Percentiles rank a stretch among this genome's conserved stretches.
These are phyloP conservation scores for Priocnemis perturbator DNA, from an alignment of 2,888 invertebrate species.

Conservation along the genomic window DNA sequence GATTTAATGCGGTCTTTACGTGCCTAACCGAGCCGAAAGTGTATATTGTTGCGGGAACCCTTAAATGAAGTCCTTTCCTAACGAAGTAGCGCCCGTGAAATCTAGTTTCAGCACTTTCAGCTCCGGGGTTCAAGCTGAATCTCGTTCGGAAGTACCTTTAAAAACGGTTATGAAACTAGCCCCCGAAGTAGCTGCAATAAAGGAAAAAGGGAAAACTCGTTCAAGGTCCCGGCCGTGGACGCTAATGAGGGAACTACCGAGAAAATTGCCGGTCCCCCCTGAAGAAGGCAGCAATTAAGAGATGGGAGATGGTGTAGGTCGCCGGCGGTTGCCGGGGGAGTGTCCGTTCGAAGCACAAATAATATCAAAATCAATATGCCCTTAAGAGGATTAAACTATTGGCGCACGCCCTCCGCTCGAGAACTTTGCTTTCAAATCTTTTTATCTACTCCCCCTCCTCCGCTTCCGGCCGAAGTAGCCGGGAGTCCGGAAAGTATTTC, in stretches of 20 bases:
- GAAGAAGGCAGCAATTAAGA: constrained; percentile 19
- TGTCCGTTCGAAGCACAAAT: constrained; percentile 7
- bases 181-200: constrained; percentile 1
- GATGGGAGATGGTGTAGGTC: background rate
- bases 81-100: constrained; percentile 39
- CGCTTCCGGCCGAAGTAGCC: too few relatives aligned
- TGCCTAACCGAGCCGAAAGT: constrained; percentile 38
- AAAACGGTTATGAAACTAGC: constrained; percentile 16
- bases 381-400: constrained; percentile 14
- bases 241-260: constrained; percentile 19
- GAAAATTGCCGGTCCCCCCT: constrained; percentile 17
- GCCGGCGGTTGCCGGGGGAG: background rate
- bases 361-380: constrained; percentile 11
- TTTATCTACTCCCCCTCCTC: too few relatives aligned
- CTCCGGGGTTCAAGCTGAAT: too few relatives aligned
- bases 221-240: constrained; percentile 16
- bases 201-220: constrained; percentile 21
- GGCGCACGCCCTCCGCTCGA: too few relatives aligned
- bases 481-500: too few relatives aligned
- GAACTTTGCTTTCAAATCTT: too few relatives aligned
- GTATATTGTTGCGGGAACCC: constrained; percentile 46
- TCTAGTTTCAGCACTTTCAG: constrained; percentile 41
- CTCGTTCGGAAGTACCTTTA: too few relatives aligned
- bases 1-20: constrained; percentile 55
- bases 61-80: constrained; percentile 36